Base-by-base conservation (phyloP, 2,888 invertebrate species). In the Invenusta paracnida region DNA sequence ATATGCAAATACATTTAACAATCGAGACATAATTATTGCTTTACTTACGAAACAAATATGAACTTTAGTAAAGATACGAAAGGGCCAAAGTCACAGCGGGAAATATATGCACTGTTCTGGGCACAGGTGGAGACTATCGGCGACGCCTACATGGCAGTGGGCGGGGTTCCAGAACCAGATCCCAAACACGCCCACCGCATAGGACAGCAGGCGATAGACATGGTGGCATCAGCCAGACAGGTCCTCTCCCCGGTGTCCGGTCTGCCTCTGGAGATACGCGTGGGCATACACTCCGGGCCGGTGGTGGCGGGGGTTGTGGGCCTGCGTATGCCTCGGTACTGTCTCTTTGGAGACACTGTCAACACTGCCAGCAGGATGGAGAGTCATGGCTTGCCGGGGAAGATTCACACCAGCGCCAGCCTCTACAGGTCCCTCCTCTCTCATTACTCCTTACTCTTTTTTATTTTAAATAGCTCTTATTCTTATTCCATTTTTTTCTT, bases 281-380 rank as follows among this genome's bases (percentile, higher is more conserved):
- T 95, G 88, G 97, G 97, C 0, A 93, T 97, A 87, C 96, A 97
- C 91, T 94, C 96, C 84, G 96, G 93, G 88, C 95, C 94, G 84
- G 95, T 95, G 90, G 96, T 96, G 91, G 95, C 96, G 30, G 96
- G 95, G 30, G 96, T 96, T 0, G 96, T 96, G 0, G 96, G 96
- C 5, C 93, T 95, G 86, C 95, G 95, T 84, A 96, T 96, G 96
- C 96, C 96, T 0, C 93, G 96, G 87, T 96, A 96, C 92, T 96
- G 95, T n/a, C 28, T 79, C 27, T 79, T 28, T 28, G 81, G 81
- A 11, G 81, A 79, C 81, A 79, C 81, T 79, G 81, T 79, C 81
- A 79, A 79, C 28, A 28, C 28, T 2, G 81, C 81, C n/a, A 79
- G 81, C 17, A 2, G 81, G 17, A 79, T 79, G 48, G 48, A 48